phyloP scores from a whole-genome alignment of 2,888 invertebrate genomes.

The Eurytoma californica region DNA sequence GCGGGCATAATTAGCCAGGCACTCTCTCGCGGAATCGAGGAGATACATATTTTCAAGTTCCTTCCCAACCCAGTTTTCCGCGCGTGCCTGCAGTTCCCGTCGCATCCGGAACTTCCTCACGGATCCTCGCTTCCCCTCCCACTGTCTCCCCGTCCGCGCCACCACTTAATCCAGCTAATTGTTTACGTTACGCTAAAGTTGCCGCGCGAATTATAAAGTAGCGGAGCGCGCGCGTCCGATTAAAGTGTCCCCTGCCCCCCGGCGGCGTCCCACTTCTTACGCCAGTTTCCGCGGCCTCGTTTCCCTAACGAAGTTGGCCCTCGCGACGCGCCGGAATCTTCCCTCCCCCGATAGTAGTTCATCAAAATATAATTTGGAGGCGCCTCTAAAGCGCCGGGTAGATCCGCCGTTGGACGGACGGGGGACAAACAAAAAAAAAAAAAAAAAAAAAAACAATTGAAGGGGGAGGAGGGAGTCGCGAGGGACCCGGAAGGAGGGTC shows the following conservation, averaged over 20 bases:
- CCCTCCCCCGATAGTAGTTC: slow-evolving; percentile 28
- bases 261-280: slow-evolving; percentile 21
- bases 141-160: slow-evolving; percentile 47
- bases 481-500: neutral
- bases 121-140: slow-evolving; percentile 5
- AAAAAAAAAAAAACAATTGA: no score
- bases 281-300: slow-evolving; percentile 14
- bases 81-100: slow-evolving; percentile 15
- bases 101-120: slow-evolving; percentile 26
- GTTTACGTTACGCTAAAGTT: slow-evolving; percentile 72
- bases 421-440: neutral
- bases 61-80: slow-evolving; percentile 36
- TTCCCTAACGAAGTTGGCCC: slow-evolving; percentile 10
- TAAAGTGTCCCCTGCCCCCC: slow-evolving; percentile 18
- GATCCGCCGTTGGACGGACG: neutral
- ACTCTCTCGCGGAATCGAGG: neutral
- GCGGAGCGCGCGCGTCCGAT: slow-evolving; percentile 7
- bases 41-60: neutral
- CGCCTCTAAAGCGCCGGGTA: neutral
- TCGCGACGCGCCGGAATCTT: neutral
- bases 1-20: slow-evolving; percentile 30
- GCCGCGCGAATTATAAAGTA: slow-evolving; percentile 69
- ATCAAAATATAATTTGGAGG: slow-evolving; percentile 35
- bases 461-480: neutral
- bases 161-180: slow-evolving; percentile 71